Percentiles rank a stretch among this genome's conserved stretches.
Evolutionary conservation across 23 tunicate genomes (phyloP).

Genomic region (Halocynthia roretzi): DNA sequence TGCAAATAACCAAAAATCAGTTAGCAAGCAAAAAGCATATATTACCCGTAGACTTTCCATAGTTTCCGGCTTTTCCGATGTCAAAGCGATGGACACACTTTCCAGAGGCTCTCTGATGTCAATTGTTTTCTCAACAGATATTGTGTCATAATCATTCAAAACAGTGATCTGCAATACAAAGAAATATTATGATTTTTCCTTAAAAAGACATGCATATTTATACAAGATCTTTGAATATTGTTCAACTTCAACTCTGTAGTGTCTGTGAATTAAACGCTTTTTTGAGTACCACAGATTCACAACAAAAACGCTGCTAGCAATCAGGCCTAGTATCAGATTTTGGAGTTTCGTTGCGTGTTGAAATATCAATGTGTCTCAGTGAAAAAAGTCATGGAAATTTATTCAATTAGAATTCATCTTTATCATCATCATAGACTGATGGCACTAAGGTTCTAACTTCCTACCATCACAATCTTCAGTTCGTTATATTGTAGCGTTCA

Average conservation of each 20-base stretch:
- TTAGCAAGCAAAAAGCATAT: neutral
- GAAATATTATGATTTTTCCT: neutral
- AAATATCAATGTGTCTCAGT: too few relatives aligned
- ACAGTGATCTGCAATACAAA: slow-evolving; percentile 17
- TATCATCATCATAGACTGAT: too few relatives aligned
- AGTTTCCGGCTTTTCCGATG: slow-evolving; percentile 1
- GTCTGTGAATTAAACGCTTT: neutral
- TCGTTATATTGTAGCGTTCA: too few relatives aligned
- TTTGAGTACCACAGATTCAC: neutral
- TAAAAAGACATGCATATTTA: too few relatives aligned
- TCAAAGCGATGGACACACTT: slow-evolving; percentile 8
- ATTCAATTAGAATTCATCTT: too few relatives aligned
- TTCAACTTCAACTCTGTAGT: neutral
- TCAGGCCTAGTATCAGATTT: too few relatives aligned
- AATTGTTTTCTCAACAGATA: neutral
- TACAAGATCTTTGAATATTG: neutral
- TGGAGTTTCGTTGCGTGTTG: too few relatives aligned
- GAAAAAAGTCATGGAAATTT: too few relatives aligned
- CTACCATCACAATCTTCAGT: too few relatives aligned
- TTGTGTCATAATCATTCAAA: slow-evolving; percentile 27
- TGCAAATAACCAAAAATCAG: too few relatives aligned
- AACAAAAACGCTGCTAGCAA: neutral
- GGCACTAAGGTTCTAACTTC: too few relatives aligned
- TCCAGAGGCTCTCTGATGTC: slow-evolving; percentile 7
- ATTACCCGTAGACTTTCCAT: slow-evolving; percentile 10